Evolutionary conservation across 1,140 invertebrate genomes (phyloP), one percentile per base, ranked within the genome.

Genomic region (Brachionus asplanchnoidis): DNA sequence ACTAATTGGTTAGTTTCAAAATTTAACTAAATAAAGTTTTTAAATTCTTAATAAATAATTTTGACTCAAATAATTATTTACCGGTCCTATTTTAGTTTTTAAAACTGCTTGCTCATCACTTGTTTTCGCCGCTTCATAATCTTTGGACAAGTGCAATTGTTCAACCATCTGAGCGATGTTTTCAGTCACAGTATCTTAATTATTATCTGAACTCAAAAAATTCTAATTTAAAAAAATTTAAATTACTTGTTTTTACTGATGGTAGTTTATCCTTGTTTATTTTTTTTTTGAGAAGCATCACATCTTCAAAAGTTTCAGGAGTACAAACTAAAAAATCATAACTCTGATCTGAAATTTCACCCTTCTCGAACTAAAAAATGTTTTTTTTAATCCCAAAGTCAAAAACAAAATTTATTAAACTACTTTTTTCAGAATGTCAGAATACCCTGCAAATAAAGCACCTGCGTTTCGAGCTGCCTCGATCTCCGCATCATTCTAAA

Each of bases 181-280:
- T 46, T 82, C 79, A 11, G 79, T 82, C 9, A 82, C 79, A n/a
- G 79, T 82, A n/a, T 82, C 79, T 82, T 56, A 60, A 82, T 36
- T 26, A 82, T 14, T 11, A 82, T 44, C 3, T 46, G 32, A 36
- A 12, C 4, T 36, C 32, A 26, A 46, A 17, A 20, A 82, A 3
- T 28, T 14, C 2, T 65, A 56, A 26, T 42, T 36, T 5, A 46
- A 7, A 8, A 23, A 26, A 40, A 20, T 60, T 40, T 73, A 20
- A 56, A 36, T 28, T 84, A 84, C 82, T 68, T 44, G 40, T 70
- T 56, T 84, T 68, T 20, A 68, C 14, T 3, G 60, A 68, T 3
- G 82, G 82, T 7, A 84, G 8, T 84, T 84, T 84, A 56, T 84
- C 82, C 70, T 84, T 84, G 32, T 68, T 42, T 5, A 84, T 84